Percentiles rank a stretch among this genome's conserved stretches.
phyloP scores from a whole-genome alignment of 2,113 vertebrate species.

The Haemorhous mexicanus region DNA sequence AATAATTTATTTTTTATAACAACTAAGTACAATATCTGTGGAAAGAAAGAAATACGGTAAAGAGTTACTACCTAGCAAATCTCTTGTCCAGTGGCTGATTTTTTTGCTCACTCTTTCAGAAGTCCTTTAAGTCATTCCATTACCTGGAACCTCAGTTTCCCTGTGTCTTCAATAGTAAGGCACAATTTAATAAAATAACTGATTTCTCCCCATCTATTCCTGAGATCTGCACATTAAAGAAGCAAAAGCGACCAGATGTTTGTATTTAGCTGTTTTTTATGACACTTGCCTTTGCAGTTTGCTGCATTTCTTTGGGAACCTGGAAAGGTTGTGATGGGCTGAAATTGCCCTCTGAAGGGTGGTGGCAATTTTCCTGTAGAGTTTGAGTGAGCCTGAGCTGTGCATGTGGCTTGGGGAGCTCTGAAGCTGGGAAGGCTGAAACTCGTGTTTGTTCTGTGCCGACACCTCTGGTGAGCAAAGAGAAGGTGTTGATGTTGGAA shows the following conservation, averaged over 20 bases:
- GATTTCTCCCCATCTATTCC: fast-evolving
- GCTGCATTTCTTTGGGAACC: not conserved
- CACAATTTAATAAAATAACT: not conserved
- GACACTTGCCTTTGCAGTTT: not conserved
- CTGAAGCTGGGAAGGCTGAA: not conserved
- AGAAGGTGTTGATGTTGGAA: conserved; percentile 13
- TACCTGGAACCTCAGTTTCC: not conserved
- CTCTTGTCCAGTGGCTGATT: not conserved
- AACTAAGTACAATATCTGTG: not conserved
- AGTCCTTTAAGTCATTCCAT: not conserved
- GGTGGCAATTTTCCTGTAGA: not conserved
- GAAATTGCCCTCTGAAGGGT: not conserved
- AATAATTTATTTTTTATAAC: not conserved
- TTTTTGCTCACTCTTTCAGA: not conserved
- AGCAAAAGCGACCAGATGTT: not conserved
- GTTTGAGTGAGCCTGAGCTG: not conserved
- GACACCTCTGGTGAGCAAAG: not conserved
- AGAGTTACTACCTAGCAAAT: not conserved
- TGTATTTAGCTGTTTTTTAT: not conserved
- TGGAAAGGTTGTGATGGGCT: not conserved
- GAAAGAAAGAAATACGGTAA: not conserved
- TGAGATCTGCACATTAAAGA: not conserved
- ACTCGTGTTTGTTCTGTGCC: not conserved
- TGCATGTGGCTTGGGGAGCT: not conserved
- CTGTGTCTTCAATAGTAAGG: not conserved